Conservation (phyloP, 2,113 vertebrate species). For the Hippocampus mohnikei region DNA sequence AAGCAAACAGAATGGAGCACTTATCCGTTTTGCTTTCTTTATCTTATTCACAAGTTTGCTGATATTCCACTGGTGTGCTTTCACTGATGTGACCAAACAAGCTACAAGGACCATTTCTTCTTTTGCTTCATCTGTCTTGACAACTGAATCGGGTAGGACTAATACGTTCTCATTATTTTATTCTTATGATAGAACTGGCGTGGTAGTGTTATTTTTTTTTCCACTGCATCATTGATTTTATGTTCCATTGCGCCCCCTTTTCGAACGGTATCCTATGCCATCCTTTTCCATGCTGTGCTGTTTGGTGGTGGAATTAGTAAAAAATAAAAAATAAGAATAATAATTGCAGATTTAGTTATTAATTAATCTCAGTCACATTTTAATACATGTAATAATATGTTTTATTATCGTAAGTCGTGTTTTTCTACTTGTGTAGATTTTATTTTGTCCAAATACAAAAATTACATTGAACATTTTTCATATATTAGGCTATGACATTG, state of each 20-base stretch:
- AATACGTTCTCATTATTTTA: background rate
- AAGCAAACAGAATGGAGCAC: slow-evolving; percentile 26
- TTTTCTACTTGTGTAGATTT: background rate
- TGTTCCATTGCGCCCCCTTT: background rate
- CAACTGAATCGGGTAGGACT: slow-evolving; percentile 62
- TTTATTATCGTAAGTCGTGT: background rate
- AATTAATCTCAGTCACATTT: background rate
- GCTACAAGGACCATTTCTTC: slow-evolving; percentile 26
- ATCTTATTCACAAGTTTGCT: slow-evolving; percentile 27
- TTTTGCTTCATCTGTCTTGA: slow-evolving; percentile 33
- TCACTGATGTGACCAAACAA: slow-evolving; percentile 47
- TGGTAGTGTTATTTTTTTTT: background rate
- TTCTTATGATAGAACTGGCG: background rate
- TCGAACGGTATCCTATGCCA: background rate
- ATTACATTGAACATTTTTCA: too few relatives aligned
- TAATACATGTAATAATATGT: background rate
- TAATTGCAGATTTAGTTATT: background rate
- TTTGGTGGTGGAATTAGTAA: background rate
- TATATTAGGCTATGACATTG: background rate
- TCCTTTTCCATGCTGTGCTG: background rate
- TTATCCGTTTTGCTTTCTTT: slow-evolving; percentile 32
- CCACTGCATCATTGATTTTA: background rate
- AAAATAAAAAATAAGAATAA: background rate
- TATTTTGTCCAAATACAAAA: background rate
- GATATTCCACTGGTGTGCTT: slow-evolving; percentile 45